Conservation (phyloP, 1,140 invertebrate genomes). For the Yoshiicerus persimilis region DNA sequence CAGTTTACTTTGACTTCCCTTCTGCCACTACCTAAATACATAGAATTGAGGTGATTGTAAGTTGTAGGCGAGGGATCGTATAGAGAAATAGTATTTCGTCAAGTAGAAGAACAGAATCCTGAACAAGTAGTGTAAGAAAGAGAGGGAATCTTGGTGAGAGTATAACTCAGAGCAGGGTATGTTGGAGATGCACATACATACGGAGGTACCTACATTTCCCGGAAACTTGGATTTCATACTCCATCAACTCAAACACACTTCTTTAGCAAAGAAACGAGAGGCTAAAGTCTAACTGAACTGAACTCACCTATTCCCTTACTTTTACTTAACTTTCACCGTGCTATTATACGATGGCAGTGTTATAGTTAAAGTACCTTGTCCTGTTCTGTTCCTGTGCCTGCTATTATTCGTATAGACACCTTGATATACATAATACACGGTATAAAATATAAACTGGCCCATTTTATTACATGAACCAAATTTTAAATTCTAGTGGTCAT, state of each 20-base stretch:
- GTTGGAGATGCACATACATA: not conserved
- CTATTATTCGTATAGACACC: not conserved
- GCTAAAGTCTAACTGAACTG: not conserved
- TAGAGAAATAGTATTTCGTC: not conserved
- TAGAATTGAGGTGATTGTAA: not conserved
- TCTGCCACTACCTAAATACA: not conserved
- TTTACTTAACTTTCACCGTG: not conserved
- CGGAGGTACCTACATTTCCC: not conserved
- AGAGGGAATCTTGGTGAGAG: not conserved
- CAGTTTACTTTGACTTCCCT: not conserved
- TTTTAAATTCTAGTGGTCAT: not conserved
- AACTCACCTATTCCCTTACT: not conserved
- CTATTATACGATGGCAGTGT: too few species aligned
- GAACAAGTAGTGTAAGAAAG: not conserved
- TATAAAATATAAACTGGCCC: not conserved
- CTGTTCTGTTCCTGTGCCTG: not conserved
- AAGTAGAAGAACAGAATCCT: not conserved
- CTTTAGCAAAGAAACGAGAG: not conserved
- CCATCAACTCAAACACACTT: constrained; percentile 16
- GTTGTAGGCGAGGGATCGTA: too few species aligned
- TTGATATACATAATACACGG: not conserved
- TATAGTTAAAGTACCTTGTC: not conserved
- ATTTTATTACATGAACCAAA: not conserved
- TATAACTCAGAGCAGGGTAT: not conserved
- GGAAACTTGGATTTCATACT: constrained; percentile 16